Conservation (phyloP, 1,140 invertebrate species). For the Oppia nitens region DNA sequence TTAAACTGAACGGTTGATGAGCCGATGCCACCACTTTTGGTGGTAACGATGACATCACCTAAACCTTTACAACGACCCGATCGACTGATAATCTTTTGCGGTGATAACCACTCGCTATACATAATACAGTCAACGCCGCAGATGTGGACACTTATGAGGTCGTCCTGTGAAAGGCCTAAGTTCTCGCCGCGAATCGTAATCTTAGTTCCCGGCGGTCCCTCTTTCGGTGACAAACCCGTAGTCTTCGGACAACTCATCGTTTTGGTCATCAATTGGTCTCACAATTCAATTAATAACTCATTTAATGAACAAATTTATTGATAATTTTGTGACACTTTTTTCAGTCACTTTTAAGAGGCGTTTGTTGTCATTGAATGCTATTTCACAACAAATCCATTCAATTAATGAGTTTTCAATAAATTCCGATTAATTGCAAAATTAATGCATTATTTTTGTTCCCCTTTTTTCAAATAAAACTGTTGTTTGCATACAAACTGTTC, state of each 20-base stretch:
- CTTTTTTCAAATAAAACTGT: no score
- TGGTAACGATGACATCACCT: slow-evolving; percentile 89
- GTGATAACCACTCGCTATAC: slow-evolving; percentile 92
- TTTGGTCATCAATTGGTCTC: no score
- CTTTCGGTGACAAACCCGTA: slow-evolving; percentile 92
- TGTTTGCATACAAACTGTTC: no score
- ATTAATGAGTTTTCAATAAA: no score
- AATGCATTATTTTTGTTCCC: no score
- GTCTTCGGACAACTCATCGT: slow-evolving; percentile 41
- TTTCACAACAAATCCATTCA: no score
- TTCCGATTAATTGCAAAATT: no score
- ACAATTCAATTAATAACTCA: no score
- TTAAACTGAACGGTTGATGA: slow-evolving; percentile 89
- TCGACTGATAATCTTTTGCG: slow-evolving; percentile 89
- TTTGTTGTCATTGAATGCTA: no score
- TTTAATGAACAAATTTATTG: no score
- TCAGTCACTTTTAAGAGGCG: no score
- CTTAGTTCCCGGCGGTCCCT: slow-evolving; percentile 87
- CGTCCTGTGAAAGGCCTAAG: slow-evolving; percentile 61
- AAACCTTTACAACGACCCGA: slow-evolving; percentile 81
- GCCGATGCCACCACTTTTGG: slow-evolving; percentile 70
- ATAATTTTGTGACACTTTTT: no score
- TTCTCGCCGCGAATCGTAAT: slow-evolving; percentile 92
- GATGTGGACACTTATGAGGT: slow-evolving; percentile 78
- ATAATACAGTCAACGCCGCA: slow-evolving; percentile 86